A percentile compares a stretch with the other conserved stretches of the same genome.
These are phyloP conservation scores for Euplagia quadripunctaria DNA, from an alignment of 2,888 invertebrate species.

Conservation along the genomic window DNA sequence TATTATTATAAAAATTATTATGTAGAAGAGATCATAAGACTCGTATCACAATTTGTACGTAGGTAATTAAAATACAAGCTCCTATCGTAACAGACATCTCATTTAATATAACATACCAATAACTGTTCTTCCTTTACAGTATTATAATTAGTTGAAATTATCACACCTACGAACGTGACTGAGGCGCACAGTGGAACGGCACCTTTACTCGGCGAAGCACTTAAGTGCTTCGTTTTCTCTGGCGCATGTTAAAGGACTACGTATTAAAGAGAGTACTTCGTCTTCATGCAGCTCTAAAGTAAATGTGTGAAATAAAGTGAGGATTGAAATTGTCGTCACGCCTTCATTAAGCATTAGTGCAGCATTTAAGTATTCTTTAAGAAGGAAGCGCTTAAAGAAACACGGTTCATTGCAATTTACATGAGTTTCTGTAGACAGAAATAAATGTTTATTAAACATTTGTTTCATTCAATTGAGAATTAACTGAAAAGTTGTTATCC, in stretches of 20 bases:
- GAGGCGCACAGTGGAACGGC: constrained; percentile 17
- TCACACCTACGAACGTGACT: constrained; percentile 17
- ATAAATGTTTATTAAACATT: too few species aligned
- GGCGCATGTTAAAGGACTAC: constrained; percentile 17
- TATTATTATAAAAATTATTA: too few species aligned
- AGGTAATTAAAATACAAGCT: neutral
- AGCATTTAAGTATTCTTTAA: neutral
- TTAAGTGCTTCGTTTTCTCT: constrained; percentile 22
- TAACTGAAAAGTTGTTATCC: too few species aligned
- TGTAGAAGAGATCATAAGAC: too few species aligned
- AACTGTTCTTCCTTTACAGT: neutral
- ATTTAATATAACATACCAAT: constrained; percentile 8
- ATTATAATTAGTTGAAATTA: constrained; percentile 28
- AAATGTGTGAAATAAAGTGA: constrained; percentile 10
- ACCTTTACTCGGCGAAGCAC: constrained; percentile 25
- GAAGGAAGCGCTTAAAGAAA: constrained; percentile 18
- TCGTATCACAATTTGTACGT: neutral
- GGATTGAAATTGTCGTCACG: constrained; percentile 5
- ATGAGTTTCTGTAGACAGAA: neutral
- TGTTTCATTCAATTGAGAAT: too few species aligned
- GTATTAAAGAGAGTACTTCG: constrained; percentile 11
- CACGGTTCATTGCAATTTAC: neutral
- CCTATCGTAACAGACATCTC: neutral
- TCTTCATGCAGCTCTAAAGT: constrained; percentile 7
- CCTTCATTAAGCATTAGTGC: constrained; percentile 6